Evolutionary conservation across 1,140 invertebrate species (phyloP).

Genomic region (Heliconius melpomene): DNA sequence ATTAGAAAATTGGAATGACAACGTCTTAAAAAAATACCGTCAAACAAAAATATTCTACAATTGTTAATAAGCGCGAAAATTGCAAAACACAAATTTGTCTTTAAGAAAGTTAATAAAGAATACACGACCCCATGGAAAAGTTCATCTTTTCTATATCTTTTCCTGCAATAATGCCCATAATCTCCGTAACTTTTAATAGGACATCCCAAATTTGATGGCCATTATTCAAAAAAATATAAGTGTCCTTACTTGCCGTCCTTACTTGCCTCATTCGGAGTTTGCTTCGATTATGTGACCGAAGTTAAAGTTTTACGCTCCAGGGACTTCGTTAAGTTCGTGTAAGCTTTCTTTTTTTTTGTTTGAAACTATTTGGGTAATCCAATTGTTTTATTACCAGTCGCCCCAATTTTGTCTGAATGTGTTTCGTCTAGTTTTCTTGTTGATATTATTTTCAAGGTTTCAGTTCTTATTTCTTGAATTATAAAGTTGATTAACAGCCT

Average conservation of each 20-base stretch:
- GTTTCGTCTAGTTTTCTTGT: slow-evolving; percentile 29
- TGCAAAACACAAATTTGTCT: slow-evolving; percentile 18
- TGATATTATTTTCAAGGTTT: slow-evolving; percentile 32
- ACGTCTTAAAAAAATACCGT: no score
- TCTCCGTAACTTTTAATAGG: slow-evolving; percentile 78
- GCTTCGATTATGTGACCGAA: slow-evolving; percentile 57
- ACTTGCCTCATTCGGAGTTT: slow-evolving; percentile 45
- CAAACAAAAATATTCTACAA: no score
- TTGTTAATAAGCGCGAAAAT: slow-evolving; percentile 14
- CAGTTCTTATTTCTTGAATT: background rate
- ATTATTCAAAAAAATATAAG: slow-evolving; percentile 67
- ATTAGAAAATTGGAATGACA: no score
- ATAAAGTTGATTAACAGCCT: background rate
- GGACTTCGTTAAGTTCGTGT: slow-evolving; percentile 24
- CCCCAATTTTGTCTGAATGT: background rate
- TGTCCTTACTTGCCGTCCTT: slow-evolving; percentile 49
- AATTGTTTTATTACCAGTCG: slow-evolving; percentile 7
- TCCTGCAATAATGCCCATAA: slow-evolving; percentile 71
- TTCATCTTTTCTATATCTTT: slow-evolving; percentile 65
- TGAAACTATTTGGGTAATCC: slow-evolving; percentile 27
- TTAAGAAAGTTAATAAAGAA: slow-evolving; percentile 40
- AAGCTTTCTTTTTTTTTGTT: slow-evolving; percentile 21
- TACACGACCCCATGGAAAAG: slow-evolving; percentile 66
- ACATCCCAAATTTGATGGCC: slow-evolving; percentile 70
- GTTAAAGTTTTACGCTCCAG: slow-evolving; percentile 27